These are phyloP conservation scores for Parauchenoglanis ngamensis DNA, from an alignment of 2,797 vertebrate species.

Conservation along the genomic window DNA sequence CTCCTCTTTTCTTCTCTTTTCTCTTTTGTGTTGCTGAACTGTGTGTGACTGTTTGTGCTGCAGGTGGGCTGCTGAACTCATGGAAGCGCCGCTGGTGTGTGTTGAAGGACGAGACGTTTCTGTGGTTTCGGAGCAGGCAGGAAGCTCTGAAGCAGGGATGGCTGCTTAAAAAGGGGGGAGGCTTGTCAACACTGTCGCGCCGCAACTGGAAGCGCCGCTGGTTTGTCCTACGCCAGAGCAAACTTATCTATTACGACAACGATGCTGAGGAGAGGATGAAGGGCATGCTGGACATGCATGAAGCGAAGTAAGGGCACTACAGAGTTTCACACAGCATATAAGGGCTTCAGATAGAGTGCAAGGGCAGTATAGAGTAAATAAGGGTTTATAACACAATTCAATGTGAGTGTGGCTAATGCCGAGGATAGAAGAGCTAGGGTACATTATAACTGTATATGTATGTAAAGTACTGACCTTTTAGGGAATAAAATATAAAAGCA, in stretches of 20 bases:
- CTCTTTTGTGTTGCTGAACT: neutral
- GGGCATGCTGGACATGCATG: conserved; percentile 88
- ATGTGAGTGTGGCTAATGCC: neutral
- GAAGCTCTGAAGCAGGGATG: conserved; percentile 97
- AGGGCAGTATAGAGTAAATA: neutral
- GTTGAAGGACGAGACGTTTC: conserved; percentile 94
- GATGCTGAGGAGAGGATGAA: conserved; percentile 94
- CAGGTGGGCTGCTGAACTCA: conserved; percentile 92
- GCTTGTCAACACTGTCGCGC: conserved; percentile 92
- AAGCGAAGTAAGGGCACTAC: conserved; percentile 76
- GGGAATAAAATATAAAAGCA: neutral
- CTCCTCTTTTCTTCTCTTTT: neutral
- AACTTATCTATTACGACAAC: conserved; percentile 94
- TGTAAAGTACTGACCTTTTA: neutral
- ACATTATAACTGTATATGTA: neutral
- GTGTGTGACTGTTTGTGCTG: neutral
- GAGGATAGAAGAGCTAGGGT: neutral
- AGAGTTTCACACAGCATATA: neutral
- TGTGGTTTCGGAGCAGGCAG: conserved; percentile 97
- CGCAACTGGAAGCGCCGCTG: conserved; percentile 98
- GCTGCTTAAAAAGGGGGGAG: conserved; percentile 95
- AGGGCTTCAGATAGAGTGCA: neutral
- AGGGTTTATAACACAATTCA: neutral
- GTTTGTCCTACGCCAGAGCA: conserved; percentile 95
- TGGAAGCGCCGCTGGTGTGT: conserved; percentile 98